phyloP scores from a whole-genome alignment of 2,797 vertebrate species.

The Avahi laniger region DNA sequence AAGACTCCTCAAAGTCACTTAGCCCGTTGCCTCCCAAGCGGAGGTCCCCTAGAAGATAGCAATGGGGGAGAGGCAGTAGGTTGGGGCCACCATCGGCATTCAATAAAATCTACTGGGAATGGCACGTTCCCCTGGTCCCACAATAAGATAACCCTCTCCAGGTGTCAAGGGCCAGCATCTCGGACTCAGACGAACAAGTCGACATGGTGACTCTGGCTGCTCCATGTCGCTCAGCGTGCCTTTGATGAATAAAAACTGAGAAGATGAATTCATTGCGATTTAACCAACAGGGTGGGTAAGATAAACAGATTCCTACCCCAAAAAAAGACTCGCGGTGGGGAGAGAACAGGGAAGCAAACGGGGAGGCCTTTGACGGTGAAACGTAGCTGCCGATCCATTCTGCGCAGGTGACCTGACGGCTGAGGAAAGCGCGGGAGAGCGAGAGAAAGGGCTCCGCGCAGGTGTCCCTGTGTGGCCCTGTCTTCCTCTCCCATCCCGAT shows the following conservation, averaged over 20 bases:
- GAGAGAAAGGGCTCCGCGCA: not conserved
- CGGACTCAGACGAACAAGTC: not conserved
- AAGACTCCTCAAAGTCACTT: not conserved
- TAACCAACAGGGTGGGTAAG: not conserved
- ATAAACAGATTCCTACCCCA: constrained; percentile 19
- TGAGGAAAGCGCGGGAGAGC: not conserved
- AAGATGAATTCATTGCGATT: constrained; percentile 18
- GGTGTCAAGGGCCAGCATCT: not conserved
- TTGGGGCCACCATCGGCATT: rapidly evolving
- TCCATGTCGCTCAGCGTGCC: not conserved
- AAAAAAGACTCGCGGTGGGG: not conserved
- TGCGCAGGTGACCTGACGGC: not conserved
- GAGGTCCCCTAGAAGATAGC: not conserved
- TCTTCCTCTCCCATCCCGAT: not conserved
- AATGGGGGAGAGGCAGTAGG: not conserved
- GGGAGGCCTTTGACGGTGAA: not conserved
- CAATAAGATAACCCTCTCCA: not conserved
- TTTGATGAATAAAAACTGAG: constrained; percentile 40
- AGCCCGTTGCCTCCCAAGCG: not conserved
- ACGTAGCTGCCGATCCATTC: not conserved
- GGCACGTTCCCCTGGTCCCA: rapidly evolving
- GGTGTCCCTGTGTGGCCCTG: not conserved
- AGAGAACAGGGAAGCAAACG: not conserved
- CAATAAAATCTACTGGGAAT: not conserved
- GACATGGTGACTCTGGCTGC: not conserved